Evolutionary conservation across 2,113 vertebrate genomes (phyloP).

Genomic region (Oryzias curvinotus): DNA sequence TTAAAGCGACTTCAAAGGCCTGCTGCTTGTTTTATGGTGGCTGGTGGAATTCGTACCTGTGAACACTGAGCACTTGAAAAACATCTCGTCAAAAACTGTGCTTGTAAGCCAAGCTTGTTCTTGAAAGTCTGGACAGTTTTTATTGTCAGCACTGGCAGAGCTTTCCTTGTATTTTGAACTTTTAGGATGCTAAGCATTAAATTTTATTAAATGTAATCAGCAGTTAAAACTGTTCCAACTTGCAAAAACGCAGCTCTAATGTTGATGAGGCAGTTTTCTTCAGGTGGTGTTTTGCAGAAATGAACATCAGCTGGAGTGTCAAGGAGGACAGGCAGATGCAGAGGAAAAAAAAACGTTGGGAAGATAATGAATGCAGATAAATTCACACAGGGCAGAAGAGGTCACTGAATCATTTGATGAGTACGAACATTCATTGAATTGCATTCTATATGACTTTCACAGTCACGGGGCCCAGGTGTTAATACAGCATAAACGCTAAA

Average conservation of each 20-base stretch:
- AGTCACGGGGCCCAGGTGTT: slow-evolving; percentile 6
- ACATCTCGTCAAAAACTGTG: slow-evolving; percentile 22
- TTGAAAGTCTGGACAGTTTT: neutral
- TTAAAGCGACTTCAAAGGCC: slow-evolving; percentile 39
- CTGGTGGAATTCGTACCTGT: slow-evolving; percentile 28
- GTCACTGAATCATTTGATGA: slow-evolving; percentile 48
- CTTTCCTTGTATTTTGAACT: slow-evolving; percentile 10
- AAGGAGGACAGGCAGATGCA: slow-evolving; percentile 10
- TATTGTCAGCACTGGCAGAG: slow-evolving; percentile 8
- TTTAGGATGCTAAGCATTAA: slow-evolving; percentile 14
- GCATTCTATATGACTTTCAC: neutral
- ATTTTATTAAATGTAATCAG: slow-evolving; percentile 1
- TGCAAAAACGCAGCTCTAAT: slow-evolving; percentile 13
- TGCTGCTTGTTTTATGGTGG: slow-evolving; percentile 10
- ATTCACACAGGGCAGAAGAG: slow-evolving; percentile 19
- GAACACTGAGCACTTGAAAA: slow-evolving; percentile 39
- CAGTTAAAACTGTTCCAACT: slow-evolving; percentile 15
- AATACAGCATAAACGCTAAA: neutral
- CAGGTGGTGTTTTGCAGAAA: slow-evolving; percentile 1
- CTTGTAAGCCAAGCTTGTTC: slow-evolving; percentile 35
- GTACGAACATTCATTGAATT: slow-evolving; percentile 44
- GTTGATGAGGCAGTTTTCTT: slow-evolving; percentile 5
- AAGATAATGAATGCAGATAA: slow-evolving; percentile 55
- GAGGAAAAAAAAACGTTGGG: slow-evolving; percentile 15
- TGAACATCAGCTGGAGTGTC: slow-evolving; percentile 7